phyloP scores from a whole-genome alignment of 2,113 vertebrate genomes.

The Gulo gulo region DNA sequence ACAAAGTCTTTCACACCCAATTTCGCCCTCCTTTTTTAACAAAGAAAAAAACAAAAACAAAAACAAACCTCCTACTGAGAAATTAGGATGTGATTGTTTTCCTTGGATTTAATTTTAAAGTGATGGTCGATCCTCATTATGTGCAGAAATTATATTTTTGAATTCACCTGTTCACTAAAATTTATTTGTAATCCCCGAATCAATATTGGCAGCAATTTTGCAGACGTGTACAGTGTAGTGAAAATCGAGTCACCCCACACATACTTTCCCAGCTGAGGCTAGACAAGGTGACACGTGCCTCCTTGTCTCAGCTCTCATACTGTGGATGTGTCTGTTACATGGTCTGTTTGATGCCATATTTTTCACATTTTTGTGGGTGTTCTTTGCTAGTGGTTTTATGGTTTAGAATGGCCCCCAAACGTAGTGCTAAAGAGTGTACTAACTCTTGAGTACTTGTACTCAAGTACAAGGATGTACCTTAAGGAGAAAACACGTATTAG shows the following conservation, averaged over 20 bases:
- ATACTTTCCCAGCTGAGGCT: not conserved
- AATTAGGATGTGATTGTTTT: not conserved
- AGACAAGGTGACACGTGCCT: not conserved
- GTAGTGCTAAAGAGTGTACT: not conserved
- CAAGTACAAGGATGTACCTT: not conserved
- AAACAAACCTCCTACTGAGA: not conserved
- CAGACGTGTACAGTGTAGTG: not conserved
- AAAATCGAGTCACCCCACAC: not conserved
- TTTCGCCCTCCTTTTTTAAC: not conserved
- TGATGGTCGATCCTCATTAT: not conserved
- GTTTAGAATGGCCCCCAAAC: not conserved
- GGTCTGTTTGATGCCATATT: not conserved
- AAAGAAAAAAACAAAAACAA: not conserved
- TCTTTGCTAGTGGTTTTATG: not conserved
- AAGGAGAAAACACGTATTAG: not conserved
- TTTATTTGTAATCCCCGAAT: not conserved
- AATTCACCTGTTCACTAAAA: not conserved
- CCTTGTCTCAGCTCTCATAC: not conserved
- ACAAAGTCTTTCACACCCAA: not conserved
- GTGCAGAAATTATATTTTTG: not conserved
- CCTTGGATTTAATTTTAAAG: constrained; percentile 20
- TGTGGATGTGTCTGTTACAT: not conserved
- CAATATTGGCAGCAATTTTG: not conserved
- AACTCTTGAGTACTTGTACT: not conserved
- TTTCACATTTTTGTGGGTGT: not conserved